A percentile compares a stretch with the other conserved stretches of the same genome.
These are phyloP conservation scores for Triops longicaudatus DNA, from an alignment of 1,140 invertebrate genomes.

Conservation along the genomic window DNA sequence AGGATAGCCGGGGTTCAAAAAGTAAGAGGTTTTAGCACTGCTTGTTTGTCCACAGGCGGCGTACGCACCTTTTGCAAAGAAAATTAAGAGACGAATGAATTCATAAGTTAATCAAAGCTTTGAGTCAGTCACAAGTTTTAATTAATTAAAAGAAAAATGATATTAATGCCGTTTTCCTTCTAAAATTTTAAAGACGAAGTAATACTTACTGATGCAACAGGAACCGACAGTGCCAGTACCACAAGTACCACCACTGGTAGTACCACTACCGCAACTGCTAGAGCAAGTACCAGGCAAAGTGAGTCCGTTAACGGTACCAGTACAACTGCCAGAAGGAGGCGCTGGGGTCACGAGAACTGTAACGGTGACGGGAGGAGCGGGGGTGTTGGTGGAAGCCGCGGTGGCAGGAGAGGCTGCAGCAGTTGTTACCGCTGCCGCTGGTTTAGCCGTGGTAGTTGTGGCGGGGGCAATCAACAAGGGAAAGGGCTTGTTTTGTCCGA, in stretches of 20 bases:
- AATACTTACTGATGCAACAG: background rate
- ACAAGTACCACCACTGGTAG: background rate
- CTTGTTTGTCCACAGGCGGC: background rate
- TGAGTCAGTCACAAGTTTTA: background rate
- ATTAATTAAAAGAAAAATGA: background rate
- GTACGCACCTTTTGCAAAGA: background rate
- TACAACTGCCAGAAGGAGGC: background rate
- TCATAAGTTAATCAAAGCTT: no score
- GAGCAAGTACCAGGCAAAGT: background rate
- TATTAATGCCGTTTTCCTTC: no score
- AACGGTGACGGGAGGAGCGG: background rate
- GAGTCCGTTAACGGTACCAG: background rate
- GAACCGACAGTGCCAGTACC: background rate
- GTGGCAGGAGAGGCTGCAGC: background rate
- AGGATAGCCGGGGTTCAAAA: background rate
- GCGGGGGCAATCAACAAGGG: background rate
- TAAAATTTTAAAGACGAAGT: background rate
- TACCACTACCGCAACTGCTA: background rate
- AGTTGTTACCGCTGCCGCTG: background rate
- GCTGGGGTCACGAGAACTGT: background rate
- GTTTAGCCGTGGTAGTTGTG: background rate
- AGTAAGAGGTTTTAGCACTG: background rate
- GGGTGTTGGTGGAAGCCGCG: background rate
- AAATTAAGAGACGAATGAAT: no score
- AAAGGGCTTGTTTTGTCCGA: background rate